phyloP scores from a whole-genome alignment of 2,888 invertebrate genomes.

The Caenorhabditis sp. region DNA sequence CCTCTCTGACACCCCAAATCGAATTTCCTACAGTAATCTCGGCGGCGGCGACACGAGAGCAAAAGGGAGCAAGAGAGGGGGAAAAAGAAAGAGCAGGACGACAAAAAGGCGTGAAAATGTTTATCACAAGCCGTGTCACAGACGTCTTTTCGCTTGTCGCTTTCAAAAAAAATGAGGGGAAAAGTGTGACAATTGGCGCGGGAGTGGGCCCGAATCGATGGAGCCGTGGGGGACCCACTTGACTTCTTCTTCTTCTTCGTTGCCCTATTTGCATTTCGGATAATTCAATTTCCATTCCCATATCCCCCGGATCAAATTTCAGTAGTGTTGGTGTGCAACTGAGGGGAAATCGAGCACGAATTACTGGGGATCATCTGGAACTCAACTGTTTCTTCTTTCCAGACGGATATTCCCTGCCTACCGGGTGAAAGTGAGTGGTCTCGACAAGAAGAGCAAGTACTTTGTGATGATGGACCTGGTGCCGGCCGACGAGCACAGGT shows the following conservation, averaged over 20 bases:
- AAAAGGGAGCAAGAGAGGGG: slow-evolving; percentile 1
- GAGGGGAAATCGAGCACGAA: not conserved
- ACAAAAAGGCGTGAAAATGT: slow-evolving; percentile 59
- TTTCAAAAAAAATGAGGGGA: not conserved
- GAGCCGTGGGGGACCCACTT: no score
- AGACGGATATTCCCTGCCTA: slow-evolving; percentile 99
- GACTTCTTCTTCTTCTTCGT: no score
- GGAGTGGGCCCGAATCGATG: no score
- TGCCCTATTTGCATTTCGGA: slow-evolving; percentile 13
- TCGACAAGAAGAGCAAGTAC: slow-evolving; percentile 99
- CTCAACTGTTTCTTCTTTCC: no score
- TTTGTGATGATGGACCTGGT: slow-evolving; percentile 98
- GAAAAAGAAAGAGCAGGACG: slow-evolving; percentile 5
- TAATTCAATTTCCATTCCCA: slow-evolving; percentile 46
- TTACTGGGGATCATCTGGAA: no score
- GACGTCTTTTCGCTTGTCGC: not conserved
- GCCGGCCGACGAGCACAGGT: slow-evolving; percentile 94
- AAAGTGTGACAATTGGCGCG: slow-evolving; percentile 51
- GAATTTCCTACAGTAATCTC: slow-evolving; percentile 41
- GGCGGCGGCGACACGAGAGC: no score
- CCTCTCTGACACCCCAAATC: slow-evolving; percentile 16
- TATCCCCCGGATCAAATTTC: no score
- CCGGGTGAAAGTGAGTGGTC: slow-evolving; percentile 97
- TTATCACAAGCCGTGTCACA: slow-evolving; percentile 45
- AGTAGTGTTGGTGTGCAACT: not conserved